phyloP scores from a whole-genome alignment of 1,140 invertebrate species.

The Odontomachus brunneus region DNA sequence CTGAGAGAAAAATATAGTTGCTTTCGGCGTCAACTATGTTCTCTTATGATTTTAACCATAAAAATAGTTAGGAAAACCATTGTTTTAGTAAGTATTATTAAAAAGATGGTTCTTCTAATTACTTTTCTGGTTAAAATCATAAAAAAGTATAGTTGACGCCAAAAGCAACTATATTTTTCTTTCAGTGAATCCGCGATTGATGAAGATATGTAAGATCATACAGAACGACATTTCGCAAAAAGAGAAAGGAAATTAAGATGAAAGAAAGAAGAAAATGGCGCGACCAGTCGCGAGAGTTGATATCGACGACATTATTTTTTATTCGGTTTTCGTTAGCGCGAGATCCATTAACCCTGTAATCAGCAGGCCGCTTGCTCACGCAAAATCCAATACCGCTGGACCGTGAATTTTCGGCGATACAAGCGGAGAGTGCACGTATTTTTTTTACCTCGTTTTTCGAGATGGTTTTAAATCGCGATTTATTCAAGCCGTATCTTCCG shows the following conservation, averaged over 20 bases:
- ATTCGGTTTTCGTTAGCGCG: background rate
- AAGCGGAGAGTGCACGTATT: background rate
- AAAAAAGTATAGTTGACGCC: too few species aligned
- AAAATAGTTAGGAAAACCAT: too few species aligned
- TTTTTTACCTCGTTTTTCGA: background rate
- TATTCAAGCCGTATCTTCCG: conserved; percentile 24
- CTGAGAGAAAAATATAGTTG: too few species aligned
- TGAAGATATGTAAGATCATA: background rate
- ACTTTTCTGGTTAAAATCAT: too few species aligned
- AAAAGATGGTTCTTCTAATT: too few species aligned
- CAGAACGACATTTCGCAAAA: background rate
- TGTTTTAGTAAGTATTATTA: too few species aligned
- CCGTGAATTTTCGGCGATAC: conserved; percentile 43
- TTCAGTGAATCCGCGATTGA: background rate
- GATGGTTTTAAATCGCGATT: conserved; percentile 45
- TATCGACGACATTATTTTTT: conserved; percentile 6
- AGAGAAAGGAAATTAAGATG: too few species aligned
- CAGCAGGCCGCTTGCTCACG: conserved; percentile 1
- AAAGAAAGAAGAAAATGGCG: background rate
- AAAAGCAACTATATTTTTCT: too few species aligned
- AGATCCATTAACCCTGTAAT: conserved; percentile 37
- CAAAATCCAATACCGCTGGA: conserved; percentile 31
- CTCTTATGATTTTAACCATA: too few species aligned
- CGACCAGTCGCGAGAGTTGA: background rate
- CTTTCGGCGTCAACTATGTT: too few species aligned